Evolutionary conservation across 2,797 vertebrate genomes (phyloP).

Genomic region (Meriones psammophilus): DNA sequence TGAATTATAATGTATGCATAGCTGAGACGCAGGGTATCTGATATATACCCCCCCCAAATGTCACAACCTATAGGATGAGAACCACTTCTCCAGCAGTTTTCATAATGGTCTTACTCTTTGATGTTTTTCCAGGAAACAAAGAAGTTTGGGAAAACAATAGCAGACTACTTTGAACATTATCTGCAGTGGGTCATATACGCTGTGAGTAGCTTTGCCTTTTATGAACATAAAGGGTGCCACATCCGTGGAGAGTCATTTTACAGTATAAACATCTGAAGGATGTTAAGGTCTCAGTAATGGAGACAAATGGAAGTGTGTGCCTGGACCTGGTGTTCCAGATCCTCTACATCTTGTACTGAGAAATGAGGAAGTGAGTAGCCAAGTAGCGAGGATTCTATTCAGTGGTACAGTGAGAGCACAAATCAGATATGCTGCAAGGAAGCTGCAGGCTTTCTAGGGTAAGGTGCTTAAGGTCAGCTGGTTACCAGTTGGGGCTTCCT

Average conservation of each 20-base stretch:
- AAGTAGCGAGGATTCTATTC: background rate
- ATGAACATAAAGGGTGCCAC: background rate
- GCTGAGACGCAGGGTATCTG: background rate
- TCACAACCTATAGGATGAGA: background rate
- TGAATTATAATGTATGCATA: background rate
- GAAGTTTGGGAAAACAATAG: conserved; percentile 91
- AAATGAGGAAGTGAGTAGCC: accelerated
- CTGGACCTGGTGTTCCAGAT: background rate
- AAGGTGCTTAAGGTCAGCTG: no score
- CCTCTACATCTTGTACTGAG: background rate
- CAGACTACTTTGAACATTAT: conserved; percentile 95
- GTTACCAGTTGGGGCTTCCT: background rate
- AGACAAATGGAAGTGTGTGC: background rate
- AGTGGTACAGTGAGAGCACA: background rate
- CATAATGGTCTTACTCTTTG: background rate
- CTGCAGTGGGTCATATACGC: conserved; percentile 94
- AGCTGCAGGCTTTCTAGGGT: background rate
- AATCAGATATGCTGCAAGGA: background rate
- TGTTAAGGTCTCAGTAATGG: background rate
- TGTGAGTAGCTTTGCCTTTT: conserved; percentile 89
- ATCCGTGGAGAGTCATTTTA: background rate
- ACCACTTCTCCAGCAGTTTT: background rate
- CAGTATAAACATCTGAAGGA: conserved; percentile 9
- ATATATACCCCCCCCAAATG: background rate
- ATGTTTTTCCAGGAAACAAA: conserved; percentile 91